Evolutionary conservation across 2,888 invertebrate genomes (phyloP).

Genomic region (Iphiclides podalirius): DNA sequence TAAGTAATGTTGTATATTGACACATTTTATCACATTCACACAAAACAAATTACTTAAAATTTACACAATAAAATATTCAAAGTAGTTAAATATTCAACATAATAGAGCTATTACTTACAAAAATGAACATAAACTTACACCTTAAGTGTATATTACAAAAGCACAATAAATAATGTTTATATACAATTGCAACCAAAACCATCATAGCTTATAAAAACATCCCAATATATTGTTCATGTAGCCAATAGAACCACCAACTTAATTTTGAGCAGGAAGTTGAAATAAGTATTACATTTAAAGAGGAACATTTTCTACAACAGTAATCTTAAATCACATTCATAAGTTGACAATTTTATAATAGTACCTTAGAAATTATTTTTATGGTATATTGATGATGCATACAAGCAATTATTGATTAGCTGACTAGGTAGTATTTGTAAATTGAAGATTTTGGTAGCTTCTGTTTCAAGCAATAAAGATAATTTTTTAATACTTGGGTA

Average conservation of each 20-base stretch:
- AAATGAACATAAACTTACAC: slow-evolving; percentile 59
- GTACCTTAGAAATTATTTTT: slow-evolving; percentile 13
- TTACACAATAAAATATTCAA: slow-evolving; percentile 70
- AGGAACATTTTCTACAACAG: slow-evolving; percentile 31
- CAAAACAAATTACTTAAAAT: slow-evolving; percentile 74
- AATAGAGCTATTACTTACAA: slow-evolving; percentile 66
- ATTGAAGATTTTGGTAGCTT: slow-evolving; percentile 36
- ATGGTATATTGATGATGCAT: slow-evolving; percentile 10
- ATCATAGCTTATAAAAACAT: slow-evolving; percentile 1
- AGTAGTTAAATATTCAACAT: slow-evolving; percentile 69
- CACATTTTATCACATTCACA: slow-evolving; percentile 74
- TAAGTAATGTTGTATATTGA: slow-evolving; percentile 76
- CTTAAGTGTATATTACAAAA: slow-evolving; percentile 42
- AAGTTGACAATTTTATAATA: slow-evolving; percentile 22
- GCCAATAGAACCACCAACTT: slow-evolving; percentile 16
- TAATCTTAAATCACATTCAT: slow-evolving; percentile 25
- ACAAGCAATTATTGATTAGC: slow-evolving; percentile 44
- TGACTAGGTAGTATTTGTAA: slow-evolving; percentile 55
- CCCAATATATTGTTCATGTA: slow-evolving; percentile 9
- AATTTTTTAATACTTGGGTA: slow-evolving; percentile 27
- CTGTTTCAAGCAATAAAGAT: slow-evolving; percentile 44
- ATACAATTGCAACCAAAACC: slow-evolving; percentile 39
- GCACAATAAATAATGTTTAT: slow-evolving; percentile 55
- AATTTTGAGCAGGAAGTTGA: slow-evolving; percentile 24
- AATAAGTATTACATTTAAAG: slow-evolving; percentile 11